Conservation (phyloP, 2,888 invertebrate genomes). For the Itoplectis maculator region DNA sequence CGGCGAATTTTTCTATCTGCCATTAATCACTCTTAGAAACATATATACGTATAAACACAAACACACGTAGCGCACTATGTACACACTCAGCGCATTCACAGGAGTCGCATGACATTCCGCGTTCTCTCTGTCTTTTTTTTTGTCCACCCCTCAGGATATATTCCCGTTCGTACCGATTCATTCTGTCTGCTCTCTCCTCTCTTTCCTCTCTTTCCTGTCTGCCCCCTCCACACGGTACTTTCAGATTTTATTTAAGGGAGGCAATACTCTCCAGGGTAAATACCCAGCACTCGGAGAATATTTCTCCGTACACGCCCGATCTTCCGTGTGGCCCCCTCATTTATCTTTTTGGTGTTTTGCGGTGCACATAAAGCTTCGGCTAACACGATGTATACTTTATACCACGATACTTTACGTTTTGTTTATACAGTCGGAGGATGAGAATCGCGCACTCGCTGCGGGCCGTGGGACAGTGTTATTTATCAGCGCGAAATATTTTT, state of each 20-base stretch:
- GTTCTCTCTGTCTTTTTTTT: slow-evolving; percentile 46
- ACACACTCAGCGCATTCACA: slow-evolving; percentile 41
- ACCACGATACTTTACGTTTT: slow-evolving; percentile 43
- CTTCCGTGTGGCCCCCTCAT: slow-evolving; percentile 6
- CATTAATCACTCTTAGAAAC: slow-evolving; percentile 55
- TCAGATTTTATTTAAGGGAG: slow-evolving; percentile 58
- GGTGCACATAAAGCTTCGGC: neutral
- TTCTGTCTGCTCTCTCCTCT: slow-evolving; percentile 43
- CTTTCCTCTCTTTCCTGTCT: slow-evolving; percentile 35
- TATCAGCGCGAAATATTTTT: slow-evolving; percentile 11
- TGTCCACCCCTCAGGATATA: slow-evolving; percentile 38
- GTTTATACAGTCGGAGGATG: slow-evolving; percentile 53
- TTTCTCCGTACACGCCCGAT: slow-evolving; percentile 36
- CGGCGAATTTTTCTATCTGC: slow-evolving; percentile 54
- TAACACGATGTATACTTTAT: slow-evolving; percentile 27
- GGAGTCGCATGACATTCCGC: slow-evolving; percentile 29
- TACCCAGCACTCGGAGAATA: slow-evolving; percentile 12
- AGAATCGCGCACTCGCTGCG: neutral
- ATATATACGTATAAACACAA: slow-evolving; percentile 20
- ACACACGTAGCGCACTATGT: slow-evolving; percentile 27
- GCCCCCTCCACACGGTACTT: slow-evolving; percentile 34
- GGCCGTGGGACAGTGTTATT: slow-evolving; percentile 15
- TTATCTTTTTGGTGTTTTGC: neutral
- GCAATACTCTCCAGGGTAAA: slow-evolving; percentile 20
- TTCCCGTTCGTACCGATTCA: slow-evolving; percentile 47